Percentiles rank a stretch among this genome's conserved stretches.
Conservation (phyloP, 1,140 invertebrate genomes). For the Calycopis cecrops region DNA sequence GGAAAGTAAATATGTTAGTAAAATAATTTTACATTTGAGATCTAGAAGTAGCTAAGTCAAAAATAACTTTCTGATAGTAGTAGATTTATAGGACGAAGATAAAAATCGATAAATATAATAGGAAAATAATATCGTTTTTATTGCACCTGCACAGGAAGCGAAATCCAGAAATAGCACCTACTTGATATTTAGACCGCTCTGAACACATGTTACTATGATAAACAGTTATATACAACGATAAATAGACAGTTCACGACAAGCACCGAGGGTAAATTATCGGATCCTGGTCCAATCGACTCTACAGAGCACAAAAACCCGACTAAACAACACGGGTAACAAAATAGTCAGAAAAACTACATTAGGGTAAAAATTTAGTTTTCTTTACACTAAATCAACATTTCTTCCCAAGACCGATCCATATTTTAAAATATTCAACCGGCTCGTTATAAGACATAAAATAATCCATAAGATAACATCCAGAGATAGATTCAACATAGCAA, state of each 20-base stretch:
- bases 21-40: conserved; percentile 4
- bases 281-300: background rate
- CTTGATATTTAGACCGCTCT: conserved; percentile 17
- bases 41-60: background rate
- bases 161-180: conserved; percentile 15
- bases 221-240: conserved; percentile 18
- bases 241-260: conserved; percentile 9
- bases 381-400: too few species aligned
- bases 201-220: conserved; percentile 19
- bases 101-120: conserved; percentile 12
- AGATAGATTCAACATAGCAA: too few species aligned
- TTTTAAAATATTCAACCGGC: too few species aligned
- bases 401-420: too few species aligned
- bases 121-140: conserved; percentile 12
- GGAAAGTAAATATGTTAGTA: background rate
- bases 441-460: too few species aligned
- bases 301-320: too few species aligned
- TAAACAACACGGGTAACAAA: too few species aligned
- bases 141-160: background rate
- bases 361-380: too few species aligned
- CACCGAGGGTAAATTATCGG: conserved; percentile 17
- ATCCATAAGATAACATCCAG: too few species aligned
- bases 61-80: background rate
- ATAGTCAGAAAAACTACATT: too few species aligned
- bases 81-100: background rate